A percentile compares a stretch with the other conserved stretches of the same genome.
Conservation (phyloP, 2,888 invertebrate species). For the Tenthredo notha region DNA sequence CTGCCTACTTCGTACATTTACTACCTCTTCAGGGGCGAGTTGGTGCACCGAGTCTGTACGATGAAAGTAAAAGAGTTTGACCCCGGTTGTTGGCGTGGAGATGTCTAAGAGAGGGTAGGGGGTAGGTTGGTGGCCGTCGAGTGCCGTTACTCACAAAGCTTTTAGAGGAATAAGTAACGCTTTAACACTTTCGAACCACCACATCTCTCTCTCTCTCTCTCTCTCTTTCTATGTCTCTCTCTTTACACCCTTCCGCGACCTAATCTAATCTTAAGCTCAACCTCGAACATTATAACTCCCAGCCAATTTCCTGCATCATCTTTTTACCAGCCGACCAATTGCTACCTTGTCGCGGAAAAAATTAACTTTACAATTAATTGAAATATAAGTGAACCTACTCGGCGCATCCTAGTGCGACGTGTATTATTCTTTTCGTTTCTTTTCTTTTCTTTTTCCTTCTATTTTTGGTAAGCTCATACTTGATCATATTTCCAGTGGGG, state of each 20-base stretch:
- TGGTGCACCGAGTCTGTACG: neutral
- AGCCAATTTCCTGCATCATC: conserved; percentile 30
- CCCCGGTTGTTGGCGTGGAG: conserved; percentile 9
- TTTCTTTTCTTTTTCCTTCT: neutral
- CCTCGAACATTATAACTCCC: conserved; percentile 34
- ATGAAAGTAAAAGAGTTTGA: conserved; percentile 41
- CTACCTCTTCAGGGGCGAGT: neutral
- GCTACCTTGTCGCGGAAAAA: neutral
- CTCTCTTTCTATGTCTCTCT: neutral
- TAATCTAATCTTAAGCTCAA: conserved; percentile 46
- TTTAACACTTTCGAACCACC: conserved; percentile 39
- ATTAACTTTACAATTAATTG: too few species aligned
- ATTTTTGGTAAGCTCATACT: neutral
- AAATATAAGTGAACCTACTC: too few species aligned
- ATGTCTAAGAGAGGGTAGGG: neutral
- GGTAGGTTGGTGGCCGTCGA: neutral
- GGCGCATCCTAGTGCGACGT: too few species aligned
- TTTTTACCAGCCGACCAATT: neutral
- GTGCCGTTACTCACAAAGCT: conserved; percentile 53
- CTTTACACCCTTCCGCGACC: neutral
- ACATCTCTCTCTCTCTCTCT: too few species aligned
- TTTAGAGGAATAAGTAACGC: conserved; percentile 57
- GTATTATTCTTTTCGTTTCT: too few species aligned
- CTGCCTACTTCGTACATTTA: neutral
- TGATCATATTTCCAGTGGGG: conserved; percentile 19